These are phyloP conservation scores for Bradysia coprophila DNA, from an alignment of 1,140 invertebrate species.

Conservation along the genomic window DNA sequence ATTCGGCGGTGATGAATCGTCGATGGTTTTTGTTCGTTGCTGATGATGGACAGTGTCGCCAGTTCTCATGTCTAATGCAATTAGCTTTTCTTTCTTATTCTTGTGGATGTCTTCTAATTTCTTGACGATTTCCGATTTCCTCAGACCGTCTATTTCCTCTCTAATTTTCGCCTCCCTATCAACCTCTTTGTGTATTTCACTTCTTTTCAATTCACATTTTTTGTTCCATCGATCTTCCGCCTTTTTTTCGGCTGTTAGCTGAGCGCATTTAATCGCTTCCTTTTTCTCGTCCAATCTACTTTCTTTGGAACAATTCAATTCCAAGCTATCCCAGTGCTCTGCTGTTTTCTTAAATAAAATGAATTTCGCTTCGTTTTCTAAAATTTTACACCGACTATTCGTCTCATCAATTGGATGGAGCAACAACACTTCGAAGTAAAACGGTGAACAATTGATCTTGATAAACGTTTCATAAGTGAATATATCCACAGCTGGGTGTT, in stretches of 20 bases:
- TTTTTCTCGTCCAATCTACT: constrained; percentile 26
- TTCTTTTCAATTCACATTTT: constrained; percentile 13
- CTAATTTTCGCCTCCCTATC: constrained; percentile 5
- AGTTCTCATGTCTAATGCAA: too few species aligned
- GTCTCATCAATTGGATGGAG: constrained; percentile 30
- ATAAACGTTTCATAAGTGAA: constrained; percentile 41
- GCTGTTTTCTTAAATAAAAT: constrained; percentile 35
- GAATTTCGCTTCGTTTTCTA: constrained; percentile 32
- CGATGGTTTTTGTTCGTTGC: background rate
- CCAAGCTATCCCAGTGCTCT: constrained; percentile 33
- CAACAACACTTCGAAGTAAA: constrained; percentile 45
- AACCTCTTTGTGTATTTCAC: constrained; percentile 1
- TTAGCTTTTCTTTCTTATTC: constrained; percentile 11
- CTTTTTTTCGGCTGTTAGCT: constrained; percentile 28
- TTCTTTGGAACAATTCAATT: too few species aligned
- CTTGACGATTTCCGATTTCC: constrained; percentile 5
- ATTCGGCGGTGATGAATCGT: constrained; percentile 12
- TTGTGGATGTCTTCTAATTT: constrained; percentile 9
- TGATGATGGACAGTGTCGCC: too few species aligned
- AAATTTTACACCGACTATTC: constrained; percentile 34
- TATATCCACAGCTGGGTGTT: constrained; percentile 35
- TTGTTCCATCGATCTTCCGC: constrained; percentile 33
- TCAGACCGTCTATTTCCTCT: constrained; percentile 10
- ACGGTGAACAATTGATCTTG: constrained; percentile 44
- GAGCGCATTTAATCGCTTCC: constrained; percentile 31